Evolutionary conservation across 1,140 invertebrate genomes (phyloP), one percentile per base, ranked within the genome.

Genomic region (Lepidotrigona ventralis): DNA sequence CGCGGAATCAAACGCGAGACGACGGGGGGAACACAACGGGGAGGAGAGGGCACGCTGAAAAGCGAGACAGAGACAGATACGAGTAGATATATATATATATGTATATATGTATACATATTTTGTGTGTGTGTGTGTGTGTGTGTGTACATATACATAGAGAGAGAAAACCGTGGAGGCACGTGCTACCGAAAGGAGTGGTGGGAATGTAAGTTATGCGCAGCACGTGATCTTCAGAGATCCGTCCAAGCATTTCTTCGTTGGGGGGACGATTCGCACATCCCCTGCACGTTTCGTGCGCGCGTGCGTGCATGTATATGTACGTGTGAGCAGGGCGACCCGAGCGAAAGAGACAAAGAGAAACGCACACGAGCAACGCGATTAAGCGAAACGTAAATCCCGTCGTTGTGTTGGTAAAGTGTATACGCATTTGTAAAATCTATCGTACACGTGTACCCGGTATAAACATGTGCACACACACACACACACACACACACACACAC

Each of bases 191-290:
- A 92, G 88, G 86, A 92, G 88, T 87, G 86, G 91, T 86, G 89
- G 90, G 90, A 90, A 89, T 87, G 86, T 90, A 92, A 93, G 92
- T 92, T 93, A 93, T 93, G 92, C 92, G 90, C 90, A 90, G 92
- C 91, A 93, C 92, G 92, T 92, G 92, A 93, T 92, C 90, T 90
- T 89, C 89, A 79, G 84, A 90, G 90, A 90, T 90, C 88, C 89
- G 89, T 90, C 86, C 86, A 89, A 85, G 85, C 86, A 79, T 89
- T 86, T 91, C 85, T 90, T 89, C 84, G 83, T 75, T 76, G 68
- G 79, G 84, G 75, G 81, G 81, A 85, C 84, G 84, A 8, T 85
- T 85, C 71, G 53, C 69, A 85, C 81, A 71, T 83, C 72, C 81
- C 83, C 72, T 76, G 71, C 63, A 73, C 70, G 82, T 74, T 46